A percentile compares a stretch with the other conserved stretches of the same genome.
Conservation (phyloP, 2,797 vertebrate genomes). For the Enteromius thamalakanensis region DNA sequence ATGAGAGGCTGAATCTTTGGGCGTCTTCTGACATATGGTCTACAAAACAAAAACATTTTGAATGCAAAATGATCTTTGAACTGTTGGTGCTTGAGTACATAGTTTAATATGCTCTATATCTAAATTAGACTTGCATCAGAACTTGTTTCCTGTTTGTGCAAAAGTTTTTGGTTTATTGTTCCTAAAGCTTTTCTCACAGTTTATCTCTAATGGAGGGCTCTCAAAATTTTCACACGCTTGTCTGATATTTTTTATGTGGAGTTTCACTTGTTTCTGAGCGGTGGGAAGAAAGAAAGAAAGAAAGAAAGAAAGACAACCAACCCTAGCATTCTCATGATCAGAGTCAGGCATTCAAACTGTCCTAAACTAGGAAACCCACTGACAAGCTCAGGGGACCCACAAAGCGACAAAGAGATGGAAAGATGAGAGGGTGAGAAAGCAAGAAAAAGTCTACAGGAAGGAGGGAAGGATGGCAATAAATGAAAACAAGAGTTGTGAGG, state of each 20-base stretch:
- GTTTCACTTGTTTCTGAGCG: constrained; percentile 39
- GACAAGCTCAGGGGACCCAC: constrained; percentile 63
- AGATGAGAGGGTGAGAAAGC: constrained; percentile 39
- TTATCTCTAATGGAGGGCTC: constrained; percentile 4
- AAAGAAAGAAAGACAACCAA: constrained; percentile 44
- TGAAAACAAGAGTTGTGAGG: constrained; percentile 38
- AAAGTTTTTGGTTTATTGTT: constrained; percentile 28
- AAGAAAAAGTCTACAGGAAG: constrained; percentile 33
- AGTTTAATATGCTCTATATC: neutral
- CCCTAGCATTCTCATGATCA: constrained; percentile 76
- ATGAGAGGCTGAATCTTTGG: constrained; percentile 85
- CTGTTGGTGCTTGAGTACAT: constrained; percentile 6
- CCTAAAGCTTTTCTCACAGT: constrained; percentile 6
- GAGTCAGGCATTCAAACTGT: constrained; percentile 50
- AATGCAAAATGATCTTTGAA: constrained; percentile 13
- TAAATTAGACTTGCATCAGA: neutral
- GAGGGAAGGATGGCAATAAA: constrained; percentile 39
- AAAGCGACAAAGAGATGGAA: constrained; percentile 45
- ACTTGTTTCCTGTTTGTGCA: constrained; percentile 21
- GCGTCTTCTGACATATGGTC: constrained; percentile 98
- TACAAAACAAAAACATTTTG: constrained; percentile 66
- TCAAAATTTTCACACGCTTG: constrained; percentile 9
- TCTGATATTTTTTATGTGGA: constrained; percentile 16
- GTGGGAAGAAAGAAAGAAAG: constrained; percentile 31
- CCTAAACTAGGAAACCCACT: constrained; percentile 62